A percentile compares a stretch with the other conserved stretches of the same genome.
phyloP scores from a whole-genome alignment of 1,140 invertebrate species.

The Pseudomyrmex cubaensis region DNA sequence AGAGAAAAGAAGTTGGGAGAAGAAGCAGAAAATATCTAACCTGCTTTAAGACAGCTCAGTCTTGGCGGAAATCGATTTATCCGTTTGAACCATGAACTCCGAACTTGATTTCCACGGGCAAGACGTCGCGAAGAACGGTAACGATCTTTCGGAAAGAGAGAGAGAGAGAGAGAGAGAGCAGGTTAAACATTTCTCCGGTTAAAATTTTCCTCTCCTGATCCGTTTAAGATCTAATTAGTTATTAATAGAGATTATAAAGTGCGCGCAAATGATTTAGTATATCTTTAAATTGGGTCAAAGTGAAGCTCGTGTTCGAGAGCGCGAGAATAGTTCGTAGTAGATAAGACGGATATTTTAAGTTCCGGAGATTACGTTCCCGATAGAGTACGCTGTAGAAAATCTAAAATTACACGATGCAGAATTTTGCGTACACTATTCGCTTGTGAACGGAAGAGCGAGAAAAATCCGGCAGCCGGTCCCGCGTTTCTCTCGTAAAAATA shows the following conservation, averaged over 20 bases:
- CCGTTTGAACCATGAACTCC: constrained; percentile 45
- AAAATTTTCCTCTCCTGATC: neutral
- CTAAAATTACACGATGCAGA: neutral
- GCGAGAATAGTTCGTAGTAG: neutral
- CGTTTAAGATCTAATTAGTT: constrained; percentile 17
- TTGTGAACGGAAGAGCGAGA: neutral
- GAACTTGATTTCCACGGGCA: constrained; percentile 37
- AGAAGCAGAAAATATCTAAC: constrained; percentile 38
- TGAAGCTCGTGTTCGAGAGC: neutral
- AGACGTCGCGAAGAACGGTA: neutral
- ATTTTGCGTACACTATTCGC: neutral
- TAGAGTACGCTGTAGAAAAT: neutral
- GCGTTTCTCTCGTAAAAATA: constrained; percentile 17
- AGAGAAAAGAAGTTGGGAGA: constrained; percentile 25
- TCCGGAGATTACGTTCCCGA: neutral
- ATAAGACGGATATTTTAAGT: neutral
- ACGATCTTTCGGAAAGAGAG: neutral
- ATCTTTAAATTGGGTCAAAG: constrained; percentile 4
- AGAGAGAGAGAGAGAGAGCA: neutral
- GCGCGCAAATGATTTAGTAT: neutral
- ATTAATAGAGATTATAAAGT: neutral
- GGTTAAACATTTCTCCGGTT: constrained; percentile 8
- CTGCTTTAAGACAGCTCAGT: constrained; percentile 44
- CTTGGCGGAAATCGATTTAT: constrained; percentile 52
- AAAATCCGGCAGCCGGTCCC: neutral